Base-by-base conservation (phyloP, 2,113 vertebrate genomes). In the Hirundichthys speculiger region DNA sequence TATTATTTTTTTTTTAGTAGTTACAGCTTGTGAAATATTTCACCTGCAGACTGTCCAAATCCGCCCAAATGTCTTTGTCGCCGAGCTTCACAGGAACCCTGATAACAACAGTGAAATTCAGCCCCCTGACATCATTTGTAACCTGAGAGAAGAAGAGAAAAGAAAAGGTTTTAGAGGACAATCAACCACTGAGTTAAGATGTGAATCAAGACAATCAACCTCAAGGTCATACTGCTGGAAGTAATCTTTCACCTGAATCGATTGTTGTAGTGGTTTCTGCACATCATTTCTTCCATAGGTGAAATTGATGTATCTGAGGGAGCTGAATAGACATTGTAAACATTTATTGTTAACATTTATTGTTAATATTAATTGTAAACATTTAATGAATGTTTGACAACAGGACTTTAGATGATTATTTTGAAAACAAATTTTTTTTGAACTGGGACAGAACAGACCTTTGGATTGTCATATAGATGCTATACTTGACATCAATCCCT, bases 241-340 rank as follows among this genome's bases (percentile, higher is more conserved):
- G 2, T 19, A 45, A 18, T 11, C 25, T 27, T 22, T 86, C 86
- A 95, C 94, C 73, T 54, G 49, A 15, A 94, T 83, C 5, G 51
- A 64, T 51, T 94, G 93, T 7, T 82, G 19, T 0, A 91, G 58
- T 20, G 80, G 80, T 86, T 77, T 91, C 61, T 70, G 66, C 49
- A 83, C 58, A 50, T 89, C 19, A 48, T 70, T 88, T 15, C 85
- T 71, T 2, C 84, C 89, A 30, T 66, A 69, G 13, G 92, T 89
- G 77, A 95, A 94, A 66, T 93, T 94, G 58, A 70, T 75, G 80
- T 93, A 93, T 57, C 83, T 92, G 22, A 88, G 91, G 52, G 91
- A 89, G 40, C 94, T 95, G 76, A 70, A 77, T 0, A 62, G 11
- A 82, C 0, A 39, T n/a, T 11, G 11, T 9, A 45, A 19, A 41